Conservation (phyloP, 2,888 invertebrate species). For the Xestoiulus laeticollis region DNA sequence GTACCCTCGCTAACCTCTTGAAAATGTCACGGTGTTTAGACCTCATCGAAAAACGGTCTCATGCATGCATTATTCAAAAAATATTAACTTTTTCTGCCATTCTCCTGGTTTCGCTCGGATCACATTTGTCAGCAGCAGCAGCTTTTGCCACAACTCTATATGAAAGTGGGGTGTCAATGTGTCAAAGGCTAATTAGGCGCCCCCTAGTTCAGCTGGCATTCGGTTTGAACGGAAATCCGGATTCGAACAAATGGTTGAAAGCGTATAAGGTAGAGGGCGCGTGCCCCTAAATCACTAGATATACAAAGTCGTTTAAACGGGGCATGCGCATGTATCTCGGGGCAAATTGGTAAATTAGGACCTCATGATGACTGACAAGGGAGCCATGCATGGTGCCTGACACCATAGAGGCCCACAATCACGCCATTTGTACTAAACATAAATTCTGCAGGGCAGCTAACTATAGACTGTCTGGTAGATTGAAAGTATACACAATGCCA, state of each 20-base stretch:
- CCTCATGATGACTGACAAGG: neutral
- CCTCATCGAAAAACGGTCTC: neutral
- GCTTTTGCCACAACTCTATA: neutral
- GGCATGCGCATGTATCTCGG: neutral
- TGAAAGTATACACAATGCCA: too few species aligned
- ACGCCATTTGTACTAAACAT: neutral
- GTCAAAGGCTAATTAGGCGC: neutral
- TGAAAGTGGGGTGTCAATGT: neutral
- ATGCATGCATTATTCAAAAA: neutral
- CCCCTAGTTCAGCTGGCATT: neutral
- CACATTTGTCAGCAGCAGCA: neutral
- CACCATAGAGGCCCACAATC: neutral
- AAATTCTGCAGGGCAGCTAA: too few species aligned
- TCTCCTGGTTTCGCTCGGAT: neutral
- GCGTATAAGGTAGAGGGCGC: neutral
- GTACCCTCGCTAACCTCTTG: neutral
- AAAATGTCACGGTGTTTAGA: neutral
- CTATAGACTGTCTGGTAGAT: too few species aligned
- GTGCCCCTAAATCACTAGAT: neutral
- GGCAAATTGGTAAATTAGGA: neutral
- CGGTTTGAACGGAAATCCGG: neutral
- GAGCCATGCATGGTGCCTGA: neutral
- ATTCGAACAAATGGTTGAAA: neutral
- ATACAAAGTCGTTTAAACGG: neutral
- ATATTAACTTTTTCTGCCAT: neutral